A percentile compares a stretch with the other conserved stretches of the same genome.
Conservation (phyloP, 2,888 invertebrate species). For the Hydroisotoma schaefferi region DNA sequence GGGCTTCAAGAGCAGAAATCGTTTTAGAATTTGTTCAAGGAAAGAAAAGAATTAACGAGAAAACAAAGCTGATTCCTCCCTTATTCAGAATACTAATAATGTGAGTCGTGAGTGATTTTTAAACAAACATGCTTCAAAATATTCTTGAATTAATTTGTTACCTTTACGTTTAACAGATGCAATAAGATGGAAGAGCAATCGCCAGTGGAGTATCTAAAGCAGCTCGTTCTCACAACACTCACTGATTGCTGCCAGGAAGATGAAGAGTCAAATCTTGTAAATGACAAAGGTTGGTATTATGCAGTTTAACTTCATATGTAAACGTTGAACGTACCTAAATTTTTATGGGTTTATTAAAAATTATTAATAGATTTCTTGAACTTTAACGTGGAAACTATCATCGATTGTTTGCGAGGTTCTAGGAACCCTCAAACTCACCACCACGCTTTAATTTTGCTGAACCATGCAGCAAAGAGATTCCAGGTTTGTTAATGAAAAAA, state of each 20-base stretch:
- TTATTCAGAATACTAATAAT: constrained; percentile 74
- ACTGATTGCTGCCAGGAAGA: constrained; percentile 64
- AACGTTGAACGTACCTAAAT: background rate
- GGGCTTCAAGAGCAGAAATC: constrained; percentile 71
- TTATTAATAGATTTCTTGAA: constrained; percentile 32
- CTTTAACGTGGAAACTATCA: constrained; percentile 70
- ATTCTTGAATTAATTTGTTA: background rate
- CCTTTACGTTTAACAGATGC: constrained; percentile 55
- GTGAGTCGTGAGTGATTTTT: constrained; percentile 48
- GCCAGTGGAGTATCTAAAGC: constrained; percentile 82
- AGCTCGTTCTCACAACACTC: constrained; percentile 73
- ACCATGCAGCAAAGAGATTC: constrained; percentile 70
- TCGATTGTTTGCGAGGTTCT: constrained; percentile 83
- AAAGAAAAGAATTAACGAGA: constrained; percentile 71
- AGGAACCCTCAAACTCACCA: constrained; percentile 95
- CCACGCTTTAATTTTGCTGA: constrained; percentile 79
- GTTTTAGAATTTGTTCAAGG: constrained; percentile 79
- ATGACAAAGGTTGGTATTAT: constrained; percentile 52
- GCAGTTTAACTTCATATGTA: background rate
- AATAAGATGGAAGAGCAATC: constrained; percentile 76
- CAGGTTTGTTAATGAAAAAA: constrained; percentile 56
- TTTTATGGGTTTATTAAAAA: constrained; percentile 1
- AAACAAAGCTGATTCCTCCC: constrained; percentile 65
- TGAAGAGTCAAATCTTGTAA: constrained; percentile 56
- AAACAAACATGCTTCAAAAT: background rate